A percentile compares a stretch with the other conserved stretches of the same genome.
These are phyloP conservation scores for Hyalella azteca DNA, from an alignment of 2,888 invertebrate species.

Conservation along the genomic window DNA sequence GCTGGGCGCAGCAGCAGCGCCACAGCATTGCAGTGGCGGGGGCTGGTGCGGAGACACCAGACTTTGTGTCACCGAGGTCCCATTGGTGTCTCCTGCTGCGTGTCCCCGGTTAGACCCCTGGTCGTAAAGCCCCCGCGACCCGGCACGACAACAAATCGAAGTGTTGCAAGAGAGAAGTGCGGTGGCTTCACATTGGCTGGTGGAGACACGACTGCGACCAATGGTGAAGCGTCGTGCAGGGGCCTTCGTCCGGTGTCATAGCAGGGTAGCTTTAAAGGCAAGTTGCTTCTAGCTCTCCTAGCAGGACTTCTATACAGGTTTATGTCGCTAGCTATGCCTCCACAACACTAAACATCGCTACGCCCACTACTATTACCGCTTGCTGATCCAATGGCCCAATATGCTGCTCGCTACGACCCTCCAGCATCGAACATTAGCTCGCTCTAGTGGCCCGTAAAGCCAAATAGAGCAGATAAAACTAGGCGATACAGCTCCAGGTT, in stretches of 20 bases:
- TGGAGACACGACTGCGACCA: slow-evolving; percentile 36
- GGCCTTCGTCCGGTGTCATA: slow-evolving; percentile 29
- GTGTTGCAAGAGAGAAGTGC: slow-evolving; percentile 36
- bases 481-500: not conserved
- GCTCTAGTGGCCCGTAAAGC: slow-evolving; percentile 30
- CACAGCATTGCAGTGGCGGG: not conserved
- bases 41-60: slow-evolving; percentile 20
- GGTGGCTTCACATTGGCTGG: slow-evolving; percentile 35
- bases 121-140: slow-evolving; percentile 31
- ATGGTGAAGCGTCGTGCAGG: slow-evolving; percentile 28
- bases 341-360: slow-evolving; percentile 36
- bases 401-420: slow-evolving; percentile 29
- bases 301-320: slow-evolving; percentile 36
- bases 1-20: not conserved
- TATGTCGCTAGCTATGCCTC: slow-evolving; percentile 33
- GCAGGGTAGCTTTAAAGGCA: slow-evolving; percentile 37
- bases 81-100: slow-evolving; percentile 21
- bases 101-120: slow-evolving; percentile 23
- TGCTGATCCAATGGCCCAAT: slow-evolving; percentile 27
- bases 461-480: slow-evolving; percentile 37
- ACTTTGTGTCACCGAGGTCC: slow-evolving; percentile 22
- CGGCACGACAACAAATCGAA: slow-evolving; percentile 33
- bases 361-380: slow-evolving; percentile 30
- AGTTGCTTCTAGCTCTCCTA: slow-evolving; percentile 33
- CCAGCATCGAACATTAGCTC: slow-evolving; percentile 28